A percentile compares a stretch with the other conserved stretches of the same genome.
phyloP scores from a whole-genome alignment of 1,140 invertebrate genomes.

The Heliconius nattereri region DNA sequence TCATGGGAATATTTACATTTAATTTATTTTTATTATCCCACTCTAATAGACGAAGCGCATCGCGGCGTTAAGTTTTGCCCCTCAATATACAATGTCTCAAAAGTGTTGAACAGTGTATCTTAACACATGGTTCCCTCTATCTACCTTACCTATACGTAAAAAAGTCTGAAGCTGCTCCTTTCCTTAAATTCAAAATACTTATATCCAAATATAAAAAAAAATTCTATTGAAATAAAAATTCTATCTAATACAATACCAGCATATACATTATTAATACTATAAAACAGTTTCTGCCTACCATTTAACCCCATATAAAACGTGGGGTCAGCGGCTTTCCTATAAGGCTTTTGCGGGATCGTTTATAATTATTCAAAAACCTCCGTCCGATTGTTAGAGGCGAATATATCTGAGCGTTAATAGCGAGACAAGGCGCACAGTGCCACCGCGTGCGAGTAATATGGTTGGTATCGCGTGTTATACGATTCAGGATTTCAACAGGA shows the following conservation, averaged over 20 bases:
- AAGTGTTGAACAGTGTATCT: too few relatives aligned
- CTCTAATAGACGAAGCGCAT: too few relatives aligned
- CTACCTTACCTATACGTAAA: too few relatives aligned
- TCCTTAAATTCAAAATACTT: too few relatives aligned
- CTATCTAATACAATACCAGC: too few relatives aligned
- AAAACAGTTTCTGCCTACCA: not conserved
- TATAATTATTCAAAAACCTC: constrained; percentile 69
- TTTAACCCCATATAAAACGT: constrained; percentile 18
- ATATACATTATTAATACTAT: not conserved
- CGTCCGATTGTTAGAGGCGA: constrained; percentile 49
- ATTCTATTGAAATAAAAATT: too few relatives aligned
- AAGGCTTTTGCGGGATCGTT: constrained; percentile 43
- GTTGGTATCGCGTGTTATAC: not conserved
- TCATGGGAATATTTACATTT: too few relatives aligned
- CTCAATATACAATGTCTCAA: too few relatives aligned
- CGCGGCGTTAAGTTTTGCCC: too few relatives aligned
- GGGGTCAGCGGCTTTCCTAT: constrained; percentile 29
- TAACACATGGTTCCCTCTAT: too few relatives aligned
- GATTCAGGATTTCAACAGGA: not conserved
- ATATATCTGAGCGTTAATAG: constrained; percentile 63
- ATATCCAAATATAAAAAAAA: too few relatives aligned
- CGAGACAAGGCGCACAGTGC: constrained; percentile 62
- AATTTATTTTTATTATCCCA: too few relatives aligned
- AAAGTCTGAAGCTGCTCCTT: not conserved
- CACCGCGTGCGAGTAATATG: constrained; percentile 33